A percentile compares a stretch with the other conserved stretches of the same genome.
Conservation (phyloP, 2,113 vertebrate genomes). For the Lophura nycthemera region DNA sequence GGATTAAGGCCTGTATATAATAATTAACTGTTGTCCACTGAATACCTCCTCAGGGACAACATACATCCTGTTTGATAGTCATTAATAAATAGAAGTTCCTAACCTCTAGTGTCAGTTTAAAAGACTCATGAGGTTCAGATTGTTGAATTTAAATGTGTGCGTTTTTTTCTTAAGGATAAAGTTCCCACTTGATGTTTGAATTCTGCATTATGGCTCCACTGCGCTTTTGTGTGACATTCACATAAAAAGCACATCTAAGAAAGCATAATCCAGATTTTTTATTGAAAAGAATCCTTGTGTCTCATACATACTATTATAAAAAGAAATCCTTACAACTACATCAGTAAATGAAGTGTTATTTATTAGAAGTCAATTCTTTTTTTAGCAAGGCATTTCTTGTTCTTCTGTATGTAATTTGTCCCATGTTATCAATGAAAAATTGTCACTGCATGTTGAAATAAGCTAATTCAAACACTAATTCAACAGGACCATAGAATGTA, state of each 20-base stretch:
- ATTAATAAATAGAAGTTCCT: background rate
- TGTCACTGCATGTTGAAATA: conserved; percentile 41
- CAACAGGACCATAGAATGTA: background rate
- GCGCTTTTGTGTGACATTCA: background rate
- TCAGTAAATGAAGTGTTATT: conserved; percentile 69
- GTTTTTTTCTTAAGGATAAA: background rate
- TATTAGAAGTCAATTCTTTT: conserved; percentile 77
- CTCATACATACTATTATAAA: conserved; percentile 38
- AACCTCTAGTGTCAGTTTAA: background rate
- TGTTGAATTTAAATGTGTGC: background rate
- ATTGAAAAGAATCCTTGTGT: conserved; percentile 40
- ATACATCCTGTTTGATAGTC: background rate
- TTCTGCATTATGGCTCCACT: background rate
- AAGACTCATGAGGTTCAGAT: background rate
- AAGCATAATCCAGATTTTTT: conserved; percentile 61
- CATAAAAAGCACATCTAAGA: conserved; percentile 5
- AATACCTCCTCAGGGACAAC: background rate
- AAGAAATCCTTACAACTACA: conserved; percentile 45
- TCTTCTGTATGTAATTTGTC: conserved; percentile 15
- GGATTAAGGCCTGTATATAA: background rate
- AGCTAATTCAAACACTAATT: conserved; percentile 55
- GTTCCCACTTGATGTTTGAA: background rate
- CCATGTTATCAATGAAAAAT: conserved; percentile 71
- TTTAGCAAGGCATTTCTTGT: conserved; percentile 62
- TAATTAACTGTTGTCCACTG: background rate